A percentile compares a stretch with the other conserved stretches of the same genome.
These are phyloP conservation scores for Prunella fulvescens DNA, from an alignment of 2,113 vertebrate species.

Conservation along the genomic window DNA sequence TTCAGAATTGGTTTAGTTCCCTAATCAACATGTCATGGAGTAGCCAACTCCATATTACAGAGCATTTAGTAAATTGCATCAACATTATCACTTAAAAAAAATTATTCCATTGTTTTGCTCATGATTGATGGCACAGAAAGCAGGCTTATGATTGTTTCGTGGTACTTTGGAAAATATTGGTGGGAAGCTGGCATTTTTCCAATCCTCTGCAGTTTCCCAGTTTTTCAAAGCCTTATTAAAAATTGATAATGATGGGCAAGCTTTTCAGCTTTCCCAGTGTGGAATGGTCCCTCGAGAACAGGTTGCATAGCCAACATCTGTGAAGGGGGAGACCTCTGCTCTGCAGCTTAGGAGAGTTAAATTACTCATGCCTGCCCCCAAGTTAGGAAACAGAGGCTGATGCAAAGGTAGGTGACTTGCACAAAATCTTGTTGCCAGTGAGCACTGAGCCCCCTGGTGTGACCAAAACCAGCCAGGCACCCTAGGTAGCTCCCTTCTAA, in stretches of 20 bases:
- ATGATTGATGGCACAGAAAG: not conserved
- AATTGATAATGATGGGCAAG: not conserved
- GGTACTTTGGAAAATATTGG: not conserved
- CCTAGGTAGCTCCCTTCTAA: not conserved
- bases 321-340: not conserved
- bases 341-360: not conserved
- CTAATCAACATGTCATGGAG: not conserved
- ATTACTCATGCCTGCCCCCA: not conserved
- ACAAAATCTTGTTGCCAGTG: not conserved
- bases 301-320: not conserved
- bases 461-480: not conserved
- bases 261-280: not conserved
- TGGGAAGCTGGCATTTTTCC: not conserved
- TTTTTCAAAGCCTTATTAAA: conserved; percentile 23
- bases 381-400: not conserved
- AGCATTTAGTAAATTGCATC: not conserved
- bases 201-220: not conserved
- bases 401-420: not conserved
- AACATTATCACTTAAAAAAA: not conserved
- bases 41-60: not conserved
- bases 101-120: not conserved
- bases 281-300: not conserved
- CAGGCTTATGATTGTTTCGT: not conserved
- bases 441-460: not conserved
- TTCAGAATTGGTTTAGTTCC: not conserved